A percentile compares a stretch with the other conserved stretches of the same genome.
These are phyloP conservation scores for Gadopsis bispinosus DNA, from an alignment of 2,797 vertebrate species.

Conservation along the genomic window DNA sequence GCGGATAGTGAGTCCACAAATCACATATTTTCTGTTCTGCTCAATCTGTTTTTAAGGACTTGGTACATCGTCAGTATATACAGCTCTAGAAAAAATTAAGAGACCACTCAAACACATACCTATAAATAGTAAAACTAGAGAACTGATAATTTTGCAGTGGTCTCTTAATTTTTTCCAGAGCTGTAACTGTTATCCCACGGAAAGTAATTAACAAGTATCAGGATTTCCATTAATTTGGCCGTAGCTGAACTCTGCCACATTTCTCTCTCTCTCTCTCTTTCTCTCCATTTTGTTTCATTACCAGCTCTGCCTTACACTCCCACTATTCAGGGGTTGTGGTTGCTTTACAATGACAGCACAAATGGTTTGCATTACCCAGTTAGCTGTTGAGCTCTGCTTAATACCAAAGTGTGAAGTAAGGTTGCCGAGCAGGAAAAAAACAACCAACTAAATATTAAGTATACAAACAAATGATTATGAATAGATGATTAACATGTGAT, in stretches of 20 bases:
- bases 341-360: slow-evolving; percentile 8
- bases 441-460: no score
- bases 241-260: neutral
- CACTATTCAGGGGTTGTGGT: neutral
- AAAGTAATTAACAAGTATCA: slow-evolving; percentile 9
- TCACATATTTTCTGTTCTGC: neutral
- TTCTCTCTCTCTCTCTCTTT: slow-evolving; percentile 15
- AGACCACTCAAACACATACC: no score
- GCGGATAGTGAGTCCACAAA: neutral
- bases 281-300: slow-evolving; percentile 23
- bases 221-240: slow-evolving; percentile 1
- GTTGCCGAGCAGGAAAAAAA: no score
- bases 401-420: neutral
- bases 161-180: no score
- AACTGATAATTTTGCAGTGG: no score
- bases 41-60: neutral
- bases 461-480: no score
- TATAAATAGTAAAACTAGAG: no score
- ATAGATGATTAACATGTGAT: no score
- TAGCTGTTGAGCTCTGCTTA: neutral
- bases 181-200: neutral
- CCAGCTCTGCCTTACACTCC: neutral
- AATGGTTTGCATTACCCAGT: neutral
- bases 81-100: no score
- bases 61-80: neutral